Evolutionary conservation across 2,888 invertebrate species (phyloP), one percentile per base, ranked within the genome.

Genomic region (Corbicula japonica): DNA sequence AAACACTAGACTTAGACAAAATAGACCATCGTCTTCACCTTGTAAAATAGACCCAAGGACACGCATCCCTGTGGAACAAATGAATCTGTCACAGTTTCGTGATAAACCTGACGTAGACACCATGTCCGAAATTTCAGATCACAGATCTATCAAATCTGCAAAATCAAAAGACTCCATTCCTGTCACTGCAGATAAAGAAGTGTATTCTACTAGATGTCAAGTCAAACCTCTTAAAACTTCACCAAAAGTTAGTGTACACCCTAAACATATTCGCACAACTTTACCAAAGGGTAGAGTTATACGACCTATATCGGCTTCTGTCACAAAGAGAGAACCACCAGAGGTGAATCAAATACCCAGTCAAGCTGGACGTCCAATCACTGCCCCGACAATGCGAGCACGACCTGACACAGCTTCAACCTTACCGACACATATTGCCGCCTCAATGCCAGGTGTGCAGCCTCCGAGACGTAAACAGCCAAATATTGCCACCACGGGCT

Each of bases 21-120:
- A 87, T 41, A 82, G 93, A 38, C 92, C 93, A 0, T 85, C 85
- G 10, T 92, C 92, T 3, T 92, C 92, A 8, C 93, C 93, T 5
- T 84, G 91, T 72, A 87, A 88, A 52, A 89, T 93, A 32, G 93
- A 93, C 76, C 91, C 92, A 0, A 83, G 92, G 46, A 90, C 91
- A 4, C 90, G 90, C 78, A 83, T 92, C 8, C 87, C 91, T 4
- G 78, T 91, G 0, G 88, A 89, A 50, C 87, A 91, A 38, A 66
- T 91, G 50, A 85, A 86, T 18, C 46, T 90, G 35, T 88, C 90
- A 28, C 84, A 84, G 50, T 88, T 90, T 52, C 60, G 38, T 26
- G 83, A 76, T 12, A 81, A 76, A 66, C n/a, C 79, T 6, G 86
- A 85, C 28, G 66, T 65, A 23, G 85, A 83, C 56, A 86, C 80